Evolutionary conservation across 2,113 vertebrate genomes (phyloP).

Genomic region (Eubucco bourcierii): DNA sequence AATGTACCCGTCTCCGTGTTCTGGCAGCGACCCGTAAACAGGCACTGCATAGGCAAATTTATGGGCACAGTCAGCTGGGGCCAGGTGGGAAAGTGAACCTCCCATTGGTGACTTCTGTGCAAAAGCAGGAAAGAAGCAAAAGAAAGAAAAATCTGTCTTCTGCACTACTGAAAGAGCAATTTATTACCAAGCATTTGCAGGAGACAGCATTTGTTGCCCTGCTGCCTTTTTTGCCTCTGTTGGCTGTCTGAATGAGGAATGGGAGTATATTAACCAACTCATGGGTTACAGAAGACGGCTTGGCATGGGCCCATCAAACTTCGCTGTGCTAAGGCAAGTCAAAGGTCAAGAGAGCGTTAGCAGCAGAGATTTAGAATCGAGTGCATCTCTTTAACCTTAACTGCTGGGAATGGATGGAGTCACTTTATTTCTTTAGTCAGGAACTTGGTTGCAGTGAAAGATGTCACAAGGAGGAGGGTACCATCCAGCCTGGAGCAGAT

Average conservation of each 20-base stretch:
- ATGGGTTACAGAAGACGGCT: slow-evolving; percentile 73
- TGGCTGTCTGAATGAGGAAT: slow-evolving; percentile 90
- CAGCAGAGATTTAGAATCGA: slow-evolving; percentile 60
- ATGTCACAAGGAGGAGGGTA: not conserved
- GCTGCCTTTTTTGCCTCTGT: slow-evolving; percentile 82
- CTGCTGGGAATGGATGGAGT: slow-evolving; percentile 44
- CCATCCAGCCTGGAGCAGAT: slow-evolving; percentile 30
- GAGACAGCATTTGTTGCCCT: slow-evolving; percentile 90
- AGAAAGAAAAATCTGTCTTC: slow-evolving; percentile 89
- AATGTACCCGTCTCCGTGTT: slow-evolving; percentile 78
- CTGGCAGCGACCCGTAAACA: slow-evolving; percentile 81
- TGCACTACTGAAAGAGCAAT: slow-evolving; percentile 89
- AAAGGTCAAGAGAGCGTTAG: slow-evolving; percentile 68
- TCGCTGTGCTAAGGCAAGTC: slow-evolving; percentile 58
- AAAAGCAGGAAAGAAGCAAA: slow-evolving; percentile 67
- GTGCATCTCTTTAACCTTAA: slow-evolving; percentile 65
- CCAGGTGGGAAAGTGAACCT: slow-evolving; percentile 78
- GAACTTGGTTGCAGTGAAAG: slow-evolving; percentile 37
- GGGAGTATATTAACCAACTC: slow-evolving; percentile 82
- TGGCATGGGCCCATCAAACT: slow-evolving; percentile 76
- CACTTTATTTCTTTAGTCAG: slow-evolving; percentile 49
- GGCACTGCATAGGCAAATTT: slow-evolving; percentile 79
- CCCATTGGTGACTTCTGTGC: slow-evolving; percentile 70
- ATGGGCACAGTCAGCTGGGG: slow-evolving; percentile 76
- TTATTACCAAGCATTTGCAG: slow-evolving; percentile 90